Conservation (phyloP, 1,140 invertebrate species). For the Eueides isabella region DNA sequence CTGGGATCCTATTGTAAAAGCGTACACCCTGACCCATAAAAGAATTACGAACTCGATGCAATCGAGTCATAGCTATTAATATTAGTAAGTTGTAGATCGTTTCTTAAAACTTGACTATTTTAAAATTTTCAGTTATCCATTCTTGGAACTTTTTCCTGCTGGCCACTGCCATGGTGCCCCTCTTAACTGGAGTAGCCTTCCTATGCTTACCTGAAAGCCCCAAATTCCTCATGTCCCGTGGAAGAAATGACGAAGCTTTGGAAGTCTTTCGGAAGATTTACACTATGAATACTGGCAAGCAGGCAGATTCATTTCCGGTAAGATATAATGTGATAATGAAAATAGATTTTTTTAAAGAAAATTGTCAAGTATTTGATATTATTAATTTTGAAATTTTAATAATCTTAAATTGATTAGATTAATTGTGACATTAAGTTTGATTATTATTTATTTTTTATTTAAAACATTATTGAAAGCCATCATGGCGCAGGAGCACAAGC, state of each 20-base stretch:
- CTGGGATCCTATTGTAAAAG: too few species aligned
- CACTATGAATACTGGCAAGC: constrained; percentile 84
- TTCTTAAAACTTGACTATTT: neutral
- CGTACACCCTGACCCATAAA: too few species aligned
- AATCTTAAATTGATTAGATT: too few species aligned
- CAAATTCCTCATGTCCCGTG: constrained; percentile 90
- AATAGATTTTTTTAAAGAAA: too few species aligned
- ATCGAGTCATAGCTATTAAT: too few species aligned
- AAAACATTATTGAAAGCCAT: too few species aligned
- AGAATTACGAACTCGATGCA: too few species aligned
- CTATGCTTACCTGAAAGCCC: constrained; percentile 90
- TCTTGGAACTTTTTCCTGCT: constrained; percentile 91
- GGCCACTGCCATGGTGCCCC: constrained; percentile 84
- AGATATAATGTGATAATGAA: constrained; percentile 48
- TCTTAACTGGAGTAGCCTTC: constrained; percentile 84
- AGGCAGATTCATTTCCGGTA: constrained; percentile 86
- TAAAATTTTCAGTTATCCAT: constrained; percentile 78
- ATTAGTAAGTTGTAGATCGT: neutral
- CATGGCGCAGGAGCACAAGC: too few species aligned
- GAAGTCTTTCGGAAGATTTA: constrained; percentile 84
- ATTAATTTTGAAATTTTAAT: too few species aligned
- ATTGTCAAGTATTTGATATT: too few species aligned
- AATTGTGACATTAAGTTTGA: too few species aligned
- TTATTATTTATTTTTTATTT: too few species aligned
- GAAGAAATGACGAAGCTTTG: constrained; percentile 86